Evolutionary conservation across 2,888 invertebrate genomes (phyloP).

Genomic region (Andrena dorsata): DNA sequence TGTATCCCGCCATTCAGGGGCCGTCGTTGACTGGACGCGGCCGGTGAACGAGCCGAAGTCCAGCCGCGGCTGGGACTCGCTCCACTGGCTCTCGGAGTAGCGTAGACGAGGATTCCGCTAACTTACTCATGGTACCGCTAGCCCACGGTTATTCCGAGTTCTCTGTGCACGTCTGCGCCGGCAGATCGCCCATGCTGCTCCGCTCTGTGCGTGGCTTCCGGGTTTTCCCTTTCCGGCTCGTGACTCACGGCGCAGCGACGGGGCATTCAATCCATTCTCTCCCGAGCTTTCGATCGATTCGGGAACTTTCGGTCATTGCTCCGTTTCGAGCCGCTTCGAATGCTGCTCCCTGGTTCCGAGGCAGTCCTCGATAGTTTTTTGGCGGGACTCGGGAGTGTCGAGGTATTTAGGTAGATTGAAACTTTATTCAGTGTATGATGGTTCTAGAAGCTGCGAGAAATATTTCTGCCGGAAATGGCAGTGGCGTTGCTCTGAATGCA

Average conservation of each 20-base stretch:
- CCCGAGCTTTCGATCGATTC: not conserved
- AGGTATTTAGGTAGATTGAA: too few species aligned
- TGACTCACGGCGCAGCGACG: slow-evolving; percentile 50
- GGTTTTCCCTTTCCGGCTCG: slow-evolving; percentile 72
- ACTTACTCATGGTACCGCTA: slow-evolving; percentile 83
- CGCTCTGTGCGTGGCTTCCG: slow-evolving; percentile 49
- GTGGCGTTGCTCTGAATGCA: too few species aligned
- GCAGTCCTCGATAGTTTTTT: too few species aligned
- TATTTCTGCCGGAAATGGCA: too few species aligned
- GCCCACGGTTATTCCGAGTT: slow-evolving; percentile 67
- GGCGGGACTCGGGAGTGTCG: too few species aligned
- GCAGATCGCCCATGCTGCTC: slow-evolving; percentile 47
- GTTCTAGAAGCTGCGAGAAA: too few species aligned
- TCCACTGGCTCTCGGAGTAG: slow-evolving; percentile 54
- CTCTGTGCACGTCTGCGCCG: slow-evolving; percentile 45
- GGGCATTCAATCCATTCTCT: not conserved
- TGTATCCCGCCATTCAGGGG: slow-evolving; percentile 39
- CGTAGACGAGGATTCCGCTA: slow-evolving; percentile 73
- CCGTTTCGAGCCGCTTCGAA: too few species aligned
- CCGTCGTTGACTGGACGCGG: slow-evolving; percentile 43
- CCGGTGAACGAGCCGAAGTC: slow-evolving; percentile 53
- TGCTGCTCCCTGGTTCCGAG: too few species aligned
- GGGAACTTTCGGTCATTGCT: not conserved
- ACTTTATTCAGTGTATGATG: too few species aligned
- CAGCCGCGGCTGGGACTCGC: slow-evolving; percentile 47